Conservation (phyloP, 2,888 invertebrate species). For the Diabrotica balteata region DNA sequence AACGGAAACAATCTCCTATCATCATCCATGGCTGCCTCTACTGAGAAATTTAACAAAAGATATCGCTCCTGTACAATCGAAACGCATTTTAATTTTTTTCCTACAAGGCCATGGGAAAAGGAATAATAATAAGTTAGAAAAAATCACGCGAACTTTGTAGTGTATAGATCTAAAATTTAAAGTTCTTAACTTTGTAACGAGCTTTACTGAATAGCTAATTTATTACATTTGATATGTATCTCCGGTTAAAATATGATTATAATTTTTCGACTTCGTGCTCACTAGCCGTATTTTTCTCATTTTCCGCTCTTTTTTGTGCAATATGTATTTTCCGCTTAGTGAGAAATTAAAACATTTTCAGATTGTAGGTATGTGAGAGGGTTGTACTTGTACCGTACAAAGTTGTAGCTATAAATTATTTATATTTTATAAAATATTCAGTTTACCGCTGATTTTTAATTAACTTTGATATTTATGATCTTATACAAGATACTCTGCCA, state of each 20-base stretch:
- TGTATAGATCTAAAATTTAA: conserved; percentile 49
- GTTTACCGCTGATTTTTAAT: no score
- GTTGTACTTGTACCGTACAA: no score
- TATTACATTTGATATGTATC: conserved; percentile 58
- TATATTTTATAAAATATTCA: no score
- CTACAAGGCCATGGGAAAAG: conserved; percentile 50
- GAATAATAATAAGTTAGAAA: conserved; percentile 48
- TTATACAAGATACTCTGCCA: no score
- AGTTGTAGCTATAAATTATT: no score
- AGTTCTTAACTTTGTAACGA: conserved; percentile 49
- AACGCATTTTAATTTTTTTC: conserved; percentile 46
- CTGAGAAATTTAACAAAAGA: conserved; percentile 17
- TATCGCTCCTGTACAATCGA: conserved; percentile 39
- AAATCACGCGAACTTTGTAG: conserved; percentile 46
- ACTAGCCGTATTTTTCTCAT: conserved; percentile 46
- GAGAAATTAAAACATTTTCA: no score
- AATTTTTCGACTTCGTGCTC: conserved; percentile 54
- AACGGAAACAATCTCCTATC: not conserved
- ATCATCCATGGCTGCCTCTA: conserved; percentile 17
- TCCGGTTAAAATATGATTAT: conserved; percentile 54
- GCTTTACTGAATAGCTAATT: conserved; percentile 53
- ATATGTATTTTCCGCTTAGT: conserved; percentile 17
- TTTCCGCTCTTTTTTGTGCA: conserved; percentile 36
- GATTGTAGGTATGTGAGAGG: no score
- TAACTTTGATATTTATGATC: no score